A percentile compares a stretch with the other conserved stretches of the same genome.
Conservation (phyloP, 92 coral and sea anemone species). For the Porites divaricata region DNA sequence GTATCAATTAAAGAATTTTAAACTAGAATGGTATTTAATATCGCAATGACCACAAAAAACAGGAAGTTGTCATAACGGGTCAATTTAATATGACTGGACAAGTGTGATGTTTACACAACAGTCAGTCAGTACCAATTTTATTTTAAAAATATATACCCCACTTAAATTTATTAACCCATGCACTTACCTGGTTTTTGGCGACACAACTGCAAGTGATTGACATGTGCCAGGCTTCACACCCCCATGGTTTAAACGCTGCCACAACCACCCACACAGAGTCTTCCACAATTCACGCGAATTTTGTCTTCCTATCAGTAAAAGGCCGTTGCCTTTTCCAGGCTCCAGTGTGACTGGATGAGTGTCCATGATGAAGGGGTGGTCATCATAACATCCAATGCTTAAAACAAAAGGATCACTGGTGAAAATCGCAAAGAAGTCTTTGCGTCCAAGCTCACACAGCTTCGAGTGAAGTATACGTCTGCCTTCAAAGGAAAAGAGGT, state of each 20-base stretch:
- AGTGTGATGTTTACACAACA: too few species aligned
- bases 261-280: conserved; percentile 48
- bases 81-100: too few species aligned
- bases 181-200: conserved; percentile 47
- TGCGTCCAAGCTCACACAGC: conserved; percentile 38
- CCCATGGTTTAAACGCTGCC: conserved; percentile 49
- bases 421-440: conserved; percentile 43
- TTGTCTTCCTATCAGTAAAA: conserved; percentile 20
- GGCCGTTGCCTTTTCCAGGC: conserved; percentile 28
- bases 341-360: conserved; percentile 37
- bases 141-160: too few species aligned
- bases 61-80: too few species aligned
- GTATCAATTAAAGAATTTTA: too few species aligned
- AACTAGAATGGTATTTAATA: too few species aligned
- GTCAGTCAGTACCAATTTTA: too few species aligned
- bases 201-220: conserved; percentile 54
- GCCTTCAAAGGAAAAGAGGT: conserved; percentile 50
- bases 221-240: conserved; percentile 47
- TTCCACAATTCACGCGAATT: conserved; percentile 33
- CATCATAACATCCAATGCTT: conserved; percentile 29
- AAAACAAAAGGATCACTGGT: conserved; percentile 43
- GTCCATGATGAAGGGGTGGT: conserved; percentile 33
- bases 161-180: neutral
- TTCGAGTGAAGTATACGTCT: conserved; percentile 38
- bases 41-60: too few species aligned